Percentiles rank a stretch among this genome's conserved stretches.
phyloP scores from a whole-genome alignment of 1,140 invertebrate genomes.

The Aphaenogaster ashmeadi region DNA sequence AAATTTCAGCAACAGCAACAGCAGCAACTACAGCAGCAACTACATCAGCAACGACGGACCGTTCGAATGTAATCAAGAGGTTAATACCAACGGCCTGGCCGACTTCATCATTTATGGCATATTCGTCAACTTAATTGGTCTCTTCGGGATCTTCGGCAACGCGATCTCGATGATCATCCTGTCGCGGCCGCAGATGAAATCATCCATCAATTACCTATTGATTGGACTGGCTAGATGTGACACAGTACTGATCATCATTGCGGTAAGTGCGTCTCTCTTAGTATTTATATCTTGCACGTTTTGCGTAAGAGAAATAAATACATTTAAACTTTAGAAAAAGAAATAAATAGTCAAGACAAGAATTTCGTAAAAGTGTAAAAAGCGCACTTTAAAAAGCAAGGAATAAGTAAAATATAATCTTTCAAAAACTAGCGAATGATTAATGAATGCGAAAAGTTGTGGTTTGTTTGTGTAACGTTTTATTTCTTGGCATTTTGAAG shows the following conservation, averaged over 20 bases:
- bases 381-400: not conserved
- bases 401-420: not conserved
- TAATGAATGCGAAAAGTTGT: not conserved
- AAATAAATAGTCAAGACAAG: not conserved
- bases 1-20: conserved; percentile 56
- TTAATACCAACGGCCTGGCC: conserved; percentile 88
- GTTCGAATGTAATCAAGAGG: conserved; percentile 84
- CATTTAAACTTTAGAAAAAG: not conserved
- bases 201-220: conserved; percentile 97
- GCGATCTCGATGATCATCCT: conserved; percentile 96
- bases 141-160: conserved; percentile 96
- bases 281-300: not conserved
- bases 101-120: conserved; percentile 95
- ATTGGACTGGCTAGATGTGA: conserved; percentile 97
- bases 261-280: conserved; percentile 83
- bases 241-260: conserved; percentile 94
- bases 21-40: not conserved
- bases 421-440: not conserved
- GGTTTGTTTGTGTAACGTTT: not conserved
- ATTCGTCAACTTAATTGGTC: conserved; percentile 93
- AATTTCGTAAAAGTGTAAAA: not conserved
- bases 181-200: conserved; percentile 96
- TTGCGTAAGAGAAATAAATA: not conserved
- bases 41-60: conserved; percentile 39
- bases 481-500: conserved; percentile 9